Conservation (phyloP, 2,888 invertebrate genomes). For the Eubasilissa splendida region DNA sequence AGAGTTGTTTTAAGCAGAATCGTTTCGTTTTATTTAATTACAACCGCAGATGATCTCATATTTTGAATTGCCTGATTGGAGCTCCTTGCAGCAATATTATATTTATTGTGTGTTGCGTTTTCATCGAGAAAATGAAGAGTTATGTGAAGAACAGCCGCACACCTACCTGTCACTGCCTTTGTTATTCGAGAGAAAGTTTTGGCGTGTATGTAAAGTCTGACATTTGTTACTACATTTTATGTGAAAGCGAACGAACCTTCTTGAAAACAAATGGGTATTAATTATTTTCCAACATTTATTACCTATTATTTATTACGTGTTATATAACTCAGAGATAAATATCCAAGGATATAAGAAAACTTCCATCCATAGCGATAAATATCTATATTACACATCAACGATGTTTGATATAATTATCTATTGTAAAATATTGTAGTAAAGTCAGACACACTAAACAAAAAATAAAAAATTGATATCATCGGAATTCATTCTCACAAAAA, state of each 20-base stretch:
- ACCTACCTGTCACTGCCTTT: constrained; percentile 15
- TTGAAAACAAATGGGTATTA: constrained; percentile 17
- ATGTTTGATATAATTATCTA: too few species aligned
- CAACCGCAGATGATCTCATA: neutral
- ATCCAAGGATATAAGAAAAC: too few species aligned
- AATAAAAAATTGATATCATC: too few species aligned
- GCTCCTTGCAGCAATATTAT: neutral
- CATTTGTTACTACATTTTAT: constrained; percentile 11
- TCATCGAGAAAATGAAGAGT: constrained; percentile 11
- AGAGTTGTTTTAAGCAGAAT: neutral
- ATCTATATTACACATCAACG: too few species aligned
- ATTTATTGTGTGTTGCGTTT: constrained; percentile 1
- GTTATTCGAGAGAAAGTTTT: constrained; percentile 21
- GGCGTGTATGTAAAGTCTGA: constrained; percentile 2
- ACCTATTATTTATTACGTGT: too few species aligned
- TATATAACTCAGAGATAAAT: too few species aligned
- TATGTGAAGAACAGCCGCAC: neutral
- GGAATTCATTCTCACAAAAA: too few species aligned
- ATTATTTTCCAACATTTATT: constrained; percentile 7
- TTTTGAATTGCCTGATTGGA: neutral
- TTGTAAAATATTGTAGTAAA: too few species aligned
- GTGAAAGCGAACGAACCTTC: constrained; percentile 23
- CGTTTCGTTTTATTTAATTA: neutral
- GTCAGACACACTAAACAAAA: too few species aligned
- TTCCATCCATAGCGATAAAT: too few species aligned